phyloP scores from a whole-genome alignment of 2,888 invertebrate genomes.

The Antheraea yamamai region DNA sequence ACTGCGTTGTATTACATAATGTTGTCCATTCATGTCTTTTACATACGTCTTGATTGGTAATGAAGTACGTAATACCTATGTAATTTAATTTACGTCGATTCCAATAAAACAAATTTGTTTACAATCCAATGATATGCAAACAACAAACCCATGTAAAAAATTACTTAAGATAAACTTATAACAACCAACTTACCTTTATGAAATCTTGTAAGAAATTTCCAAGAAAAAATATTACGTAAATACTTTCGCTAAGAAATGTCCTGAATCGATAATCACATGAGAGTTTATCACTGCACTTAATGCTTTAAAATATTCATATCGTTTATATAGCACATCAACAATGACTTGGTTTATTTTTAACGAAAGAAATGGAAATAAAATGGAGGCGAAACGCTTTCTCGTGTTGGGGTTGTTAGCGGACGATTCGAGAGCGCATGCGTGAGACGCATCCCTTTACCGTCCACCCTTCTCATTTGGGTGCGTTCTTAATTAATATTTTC shows the following conservation, averaged over 20 bases:
- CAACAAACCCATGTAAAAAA: neutral
- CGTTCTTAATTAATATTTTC: constrained; percentile 45
- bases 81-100: neutral
- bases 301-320: constrained; percentile 10
- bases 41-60: neutral
- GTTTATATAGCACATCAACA: constrained; percentile 1
- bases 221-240: constrained; percentile 50
- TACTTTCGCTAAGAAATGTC: constrained; percentile 28
- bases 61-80: neutral
- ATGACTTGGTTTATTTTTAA: constrained; percentile 8
- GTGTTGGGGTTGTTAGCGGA: constrained; percentile 58
- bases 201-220: constrained; percentile 20
- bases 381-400: constrained; percentile 53
- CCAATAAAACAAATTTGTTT: neutral
- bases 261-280: constrained; percentile 21
- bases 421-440: constrained; percentile 57
- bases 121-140: neutral
- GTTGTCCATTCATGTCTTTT: neutral
- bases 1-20: neutral
- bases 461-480: constrained; percentile 38
- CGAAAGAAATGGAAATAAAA: constrained; percentile 62
- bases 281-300: constrained; percentile 37
- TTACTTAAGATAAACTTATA: neutral
- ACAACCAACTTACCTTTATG: constrained; percentile 5
- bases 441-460: constrained; percentile 34